A percentile compares a stretch with the other conserved stretches of the same genome.
Conservation (phyloP, 2,888 invertebrate species). For the Abrostola tripartita region DNA sequence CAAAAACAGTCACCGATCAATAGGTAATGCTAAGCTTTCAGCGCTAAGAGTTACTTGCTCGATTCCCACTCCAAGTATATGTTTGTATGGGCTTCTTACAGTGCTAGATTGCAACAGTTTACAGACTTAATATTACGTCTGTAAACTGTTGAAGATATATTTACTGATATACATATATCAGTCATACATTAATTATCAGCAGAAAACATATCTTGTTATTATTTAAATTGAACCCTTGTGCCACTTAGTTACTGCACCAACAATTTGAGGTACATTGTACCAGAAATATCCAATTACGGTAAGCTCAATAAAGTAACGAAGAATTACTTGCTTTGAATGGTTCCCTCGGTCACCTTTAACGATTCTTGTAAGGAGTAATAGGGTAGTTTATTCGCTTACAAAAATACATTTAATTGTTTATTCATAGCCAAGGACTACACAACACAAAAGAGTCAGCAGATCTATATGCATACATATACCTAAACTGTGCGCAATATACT, state of each 20-base stretch:
- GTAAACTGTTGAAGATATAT: no score
- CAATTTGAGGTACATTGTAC: no score
- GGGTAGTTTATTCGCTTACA: conserved; percentile 1
- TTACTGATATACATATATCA: not conserved
- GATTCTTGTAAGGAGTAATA: not conserved
- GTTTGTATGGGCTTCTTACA: not conserved
- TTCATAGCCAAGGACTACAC: not conserved
- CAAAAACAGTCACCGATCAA: not conserved
- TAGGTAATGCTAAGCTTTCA: conserved; percentile 1
- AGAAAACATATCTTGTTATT: no score
- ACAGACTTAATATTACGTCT: no score
- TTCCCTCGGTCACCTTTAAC: conserved; percentile 1
- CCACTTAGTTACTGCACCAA: not conserved
- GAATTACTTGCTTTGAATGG: not conserved
- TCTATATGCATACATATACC: not conserved
- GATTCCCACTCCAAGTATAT: not conserved
- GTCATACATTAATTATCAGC: no score
- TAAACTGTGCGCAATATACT: not conserved
- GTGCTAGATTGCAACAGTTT: no score
- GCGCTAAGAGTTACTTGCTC: not conserved
- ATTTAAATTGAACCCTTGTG: not conserved
- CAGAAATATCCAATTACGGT: no score
- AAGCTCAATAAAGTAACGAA: not conserved
- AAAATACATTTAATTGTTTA: conserved; percentile 1
- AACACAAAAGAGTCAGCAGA: not conserved